These are phyloP conservation scores for Buathra laborator DNA, from an alignment of 2,888 invertebrate species.

Conservation along the genomic window DNA sequence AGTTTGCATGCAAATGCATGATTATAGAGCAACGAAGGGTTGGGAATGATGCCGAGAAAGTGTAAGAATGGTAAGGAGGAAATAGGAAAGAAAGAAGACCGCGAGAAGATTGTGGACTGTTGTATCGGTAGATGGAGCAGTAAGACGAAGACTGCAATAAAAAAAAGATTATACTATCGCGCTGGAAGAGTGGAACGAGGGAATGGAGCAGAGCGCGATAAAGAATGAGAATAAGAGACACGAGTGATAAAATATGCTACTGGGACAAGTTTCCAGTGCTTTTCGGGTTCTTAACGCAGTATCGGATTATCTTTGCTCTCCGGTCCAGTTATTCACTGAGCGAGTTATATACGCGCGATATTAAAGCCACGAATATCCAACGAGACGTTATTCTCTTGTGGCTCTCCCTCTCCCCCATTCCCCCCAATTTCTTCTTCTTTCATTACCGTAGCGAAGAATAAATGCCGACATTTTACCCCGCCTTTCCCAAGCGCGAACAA, in stretches of 20 bases:
- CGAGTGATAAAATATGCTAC: constrained; percentile 77
- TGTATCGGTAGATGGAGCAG: constrained; percentile 30
- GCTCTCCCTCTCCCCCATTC: constrained; percentile 47
- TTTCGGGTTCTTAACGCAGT: constrained; percentile 72
- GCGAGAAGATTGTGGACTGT: constrained; percentile 48
- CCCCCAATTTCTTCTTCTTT: constrained; percentile 52
- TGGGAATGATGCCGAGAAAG: constrained; percentile 38
- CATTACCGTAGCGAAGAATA: constrained; percentile 51
- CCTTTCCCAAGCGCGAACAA: not conserved
- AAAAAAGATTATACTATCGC: constrained; percentile 23
- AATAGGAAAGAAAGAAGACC: constrained; percentile 12
- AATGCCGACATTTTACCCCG: constrained; percentile 55
- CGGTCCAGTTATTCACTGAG: constrained; percentile 62
- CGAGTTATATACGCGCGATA: constrained; percentile 54
- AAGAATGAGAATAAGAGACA: constrained; percentile 68
- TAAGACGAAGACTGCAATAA: constrained; percentile 24
- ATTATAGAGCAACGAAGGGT: constrained; percentile 83
- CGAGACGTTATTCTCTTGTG: constrained; percentile 69
- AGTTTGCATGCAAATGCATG: constrained; percentile 87
- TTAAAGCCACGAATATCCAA: constrained; percentile 57
- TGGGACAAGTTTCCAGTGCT: constrained; percentile 72
- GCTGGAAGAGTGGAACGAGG: constrained; percentile 40
- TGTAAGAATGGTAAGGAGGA: constrained; percentile 54
- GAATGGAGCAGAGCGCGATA: constrained; percentile 49
- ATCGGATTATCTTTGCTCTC: constrained; percentile 67